Conservation (phyloP, 2,113 vertebrate species). For the Shinisaurus crocodilurus region DNA sequence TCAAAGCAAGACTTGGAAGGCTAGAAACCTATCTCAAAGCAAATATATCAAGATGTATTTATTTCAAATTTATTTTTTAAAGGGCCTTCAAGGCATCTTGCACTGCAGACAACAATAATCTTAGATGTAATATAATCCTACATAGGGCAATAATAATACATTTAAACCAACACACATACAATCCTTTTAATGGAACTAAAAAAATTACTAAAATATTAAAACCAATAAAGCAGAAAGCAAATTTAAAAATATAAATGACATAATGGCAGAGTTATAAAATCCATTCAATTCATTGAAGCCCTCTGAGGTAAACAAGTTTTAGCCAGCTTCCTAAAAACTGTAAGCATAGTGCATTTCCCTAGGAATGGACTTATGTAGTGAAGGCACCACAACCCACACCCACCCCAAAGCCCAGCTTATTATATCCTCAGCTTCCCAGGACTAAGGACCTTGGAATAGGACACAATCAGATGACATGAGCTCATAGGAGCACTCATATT, state of each 20-base stretch:
- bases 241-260: background rate
- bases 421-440: too few species aligned
- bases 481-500: too few species aligned
- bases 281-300: background rate
- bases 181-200: background rate
- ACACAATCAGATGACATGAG: background rate
- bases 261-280: background rate
- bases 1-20: background rate
- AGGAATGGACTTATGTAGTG: background rate
- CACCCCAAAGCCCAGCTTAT: background rate
- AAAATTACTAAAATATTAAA: background rate
- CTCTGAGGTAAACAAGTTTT: background rate
- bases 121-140: background rate
- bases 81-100: background rate
- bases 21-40: background rate
- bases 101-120: background rate
- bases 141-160: background rate
- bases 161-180: background rate
- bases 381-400: background rate
- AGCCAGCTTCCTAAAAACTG: too few species aligned
- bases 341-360: background rate
- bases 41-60: background rate
- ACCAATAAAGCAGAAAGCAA: background rate
- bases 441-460: background rate
- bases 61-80: background rate